Evolutionary conservation across 2,797 vertebrate species (phyloP).

Genomic region (Notolepis coatsorum): DNA sequence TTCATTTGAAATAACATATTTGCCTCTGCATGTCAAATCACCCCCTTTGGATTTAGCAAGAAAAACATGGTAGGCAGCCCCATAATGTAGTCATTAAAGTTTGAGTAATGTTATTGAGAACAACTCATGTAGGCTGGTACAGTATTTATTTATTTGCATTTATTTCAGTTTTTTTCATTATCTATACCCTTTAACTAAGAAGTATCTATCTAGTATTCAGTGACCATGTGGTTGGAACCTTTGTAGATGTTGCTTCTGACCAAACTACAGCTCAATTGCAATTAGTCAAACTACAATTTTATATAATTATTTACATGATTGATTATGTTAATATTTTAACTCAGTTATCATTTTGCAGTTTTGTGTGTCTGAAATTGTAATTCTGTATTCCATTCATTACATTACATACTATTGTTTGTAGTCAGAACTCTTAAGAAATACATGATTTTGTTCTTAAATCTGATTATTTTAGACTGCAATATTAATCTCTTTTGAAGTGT

Average conservation of each 20-base stretch:
- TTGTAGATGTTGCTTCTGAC: constrained; percentile 40
- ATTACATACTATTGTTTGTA: constrained; percentile 41
- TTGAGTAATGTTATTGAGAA: constrained; percentile 21
- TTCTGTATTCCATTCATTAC: constrained; percentile 10
- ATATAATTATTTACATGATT: constrained; percentile 10
- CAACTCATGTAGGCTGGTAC: not conserved
- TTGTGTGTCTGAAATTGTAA: constrained; percentile 4
- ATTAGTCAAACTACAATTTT: not conserved
- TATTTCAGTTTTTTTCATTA: not conserved
- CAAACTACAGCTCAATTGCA: constrained; percentile 44
- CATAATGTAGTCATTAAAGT: not conserved
- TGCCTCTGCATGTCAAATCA: constrained; percentile 46
- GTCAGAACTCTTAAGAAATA: constrained; percentile 4
- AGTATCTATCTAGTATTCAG: not conserved
- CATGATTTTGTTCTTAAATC: not conserved
- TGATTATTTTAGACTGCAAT: constrained; percentile 8
- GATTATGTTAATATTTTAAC: constrained; percentile 27
- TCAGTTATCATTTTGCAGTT: constrained; percentile 6
- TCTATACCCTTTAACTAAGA: not conserved
- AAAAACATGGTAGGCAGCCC: constrained; percentile 8
- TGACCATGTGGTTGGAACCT: constrained; percentile 19
- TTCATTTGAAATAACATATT: constrained; percentile 22
- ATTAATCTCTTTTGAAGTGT: constrained; percentile 15
- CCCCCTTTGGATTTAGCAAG: constrained; percentile 5
- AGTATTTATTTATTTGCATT: not conserved